These are phyloP conservation scores for Anguilla pacifica DNA, from an alignment of 2,797 vertebrate genomes.

Conservation along the genomic window DNA sequence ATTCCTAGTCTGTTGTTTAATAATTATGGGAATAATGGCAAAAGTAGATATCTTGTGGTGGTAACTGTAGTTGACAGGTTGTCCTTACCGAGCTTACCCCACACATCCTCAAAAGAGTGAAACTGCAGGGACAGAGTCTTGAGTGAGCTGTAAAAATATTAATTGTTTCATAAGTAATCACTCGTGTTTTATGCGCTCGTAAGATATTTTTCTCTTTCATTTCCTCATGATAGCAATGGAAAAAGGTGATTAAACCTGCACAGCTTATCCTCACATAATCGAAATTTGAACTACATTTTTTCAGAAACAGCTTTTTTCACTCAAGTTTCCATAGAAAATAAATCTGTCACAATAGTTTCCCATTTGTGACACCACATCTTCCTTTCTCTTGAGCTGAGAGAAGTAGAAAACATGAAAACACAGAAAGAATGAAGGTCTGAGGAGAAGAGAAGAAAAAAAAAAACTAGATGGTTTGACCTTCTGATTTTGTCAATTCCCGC, in stretches of 20 bases:
- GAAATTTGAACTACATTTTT: not conserved
- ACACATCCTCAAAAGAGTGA: constrained; percentile 38
- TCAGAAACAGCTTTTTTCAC: not conserved
- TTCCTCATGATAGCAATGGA: not conserved
- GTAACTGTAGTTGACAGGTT: constrained; percentile 26
- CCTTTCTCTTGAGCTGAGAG: not conserved
- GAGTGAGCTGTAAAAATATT: constrained; percentile 41
- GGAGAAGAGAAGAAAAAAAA: constrained; percentile 59
- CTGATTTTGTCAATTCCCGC: constrained; percentile 78
- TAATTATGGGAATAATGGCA: constrained; percentile 50
- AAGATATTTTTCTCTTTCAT: constrained; percentile 37
- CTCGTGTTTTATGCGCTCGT: constrained; percentile 43
- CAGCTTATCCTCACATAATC: not conserved
- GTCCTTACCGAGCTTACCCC: constrained; percentile 6
- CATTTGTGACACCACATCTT: not conserved
- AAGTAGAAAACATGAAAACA: not conserved
- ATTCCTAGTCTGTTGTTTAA: constrained; percentile 59
- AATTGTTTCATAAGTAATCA: constrained; percentile 33
- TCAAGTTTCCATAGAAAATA: not conserved
- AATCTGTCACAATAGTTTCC: not conserved
- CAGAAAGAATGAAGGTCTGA: constrained; percentile 58
- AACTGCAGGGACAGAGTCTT: constrained; percentile 42
- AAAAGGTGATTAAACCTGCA: not conserved
- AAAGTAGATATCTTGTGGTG: constrained; percentile 45
- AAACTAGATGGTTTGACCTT: constrained; percentile 80